Evolutionary conservation across 2,113 vertebrate species (phyloP), one percentile per base, ranked within the genome.

Genomic region (Romanogobio albipinnatus): DNA sequence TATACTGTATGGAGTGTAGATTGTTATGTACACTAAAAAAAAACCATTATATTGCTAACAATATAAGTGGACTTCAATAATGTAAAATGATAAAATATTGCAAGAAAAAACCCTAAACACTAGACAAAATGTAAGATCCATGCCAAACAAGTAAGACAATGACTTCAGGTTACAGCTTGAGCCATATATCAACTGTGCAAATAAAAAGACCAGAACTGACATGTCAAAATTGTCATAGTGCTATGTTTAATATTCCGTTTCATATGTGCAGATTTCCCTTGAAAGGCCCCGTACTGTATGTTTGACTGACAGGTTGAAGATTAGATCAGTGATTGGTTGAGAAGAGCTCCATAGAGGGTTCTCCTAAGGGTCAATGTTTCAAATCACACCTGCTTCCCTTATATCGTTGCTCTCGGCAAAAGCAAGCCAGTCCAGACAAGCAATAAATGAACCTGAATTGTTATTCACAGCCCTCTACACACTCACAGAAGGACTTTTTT

Each of bases 311-410:
- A 81, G 75, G 36, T n/a, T 71, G 82, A 85, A 76, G 39, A 58
- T 80, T 83, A 80, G 33, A 88, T 83, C 75, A 84, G 85, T 75
- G 77, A 87, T 36, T 61, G 51, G 76, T 58, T 80, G 61, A 71
- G 71, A 82, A 68, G n/a, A 79, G 26, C 59, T 86, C 5, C 24
- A 84, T 24, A 64, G 5, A 81, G 76, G 87, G 70, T 76, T 87
- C 83, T 91, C 75, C 85, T 51, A 82, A 74, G 19, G 85, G 81
- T 81, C 88, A 90, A 76, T 83, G 76, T 90, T 89, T 88, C 83
- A 86, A 87, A 62, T 29, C 91, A 91, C 91, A 94, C 90, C 93
- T 94, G 93, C 90, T 88, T 83, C 78, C 83, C 73, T 83, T 84
- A 76, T 81, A 58, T 80, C 64, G 29, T 89, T 7, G 84, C 92